Base-by-base conservation (phyloP, 1,140 invertebrate genomes). In the Dufourea novaeangliae region DNA sequence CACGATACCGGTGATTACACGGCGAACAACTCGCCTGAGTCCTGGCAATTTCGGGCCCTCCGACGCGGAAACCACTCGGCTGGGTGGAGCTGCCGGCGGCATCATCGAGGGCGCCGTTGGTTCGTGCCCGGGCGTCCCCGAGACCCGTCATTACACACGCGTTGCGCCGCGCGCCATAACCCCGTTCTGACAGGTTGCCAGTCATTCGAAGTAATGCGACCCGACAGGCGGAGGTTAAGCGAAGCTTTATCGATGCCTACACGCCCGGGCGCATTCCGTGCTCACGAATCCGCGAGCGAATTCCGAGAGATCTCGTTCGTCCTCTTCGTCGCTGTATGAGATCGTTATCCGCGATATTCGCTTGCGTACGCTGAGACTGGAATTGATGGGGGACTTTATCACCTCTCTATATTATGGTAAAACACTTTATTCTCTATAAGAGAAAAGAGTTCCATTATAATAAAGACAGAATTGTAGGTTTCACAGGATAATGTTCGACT, bases 141-240 rank as follows among this genome's bases (percentile, higher is more conserved):
- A 84, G 89, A 87, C 88, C 88, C 81, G 68, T 90, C 85, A 91
- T 91, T 90, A 91, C 72, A 71, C 80, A 78, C 80, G 80, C 86
- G 86, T 82, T 84, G n/a, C 83, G 67, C 80, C 41, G 79, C 73
- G 82, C 74, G 71, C n/a, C 74, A 70, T 80, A 79, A 76, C 67
- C 72, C 74, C 80, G 75, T 87, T 83, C 80, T 87, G 82, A 74
- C 78, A 88, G 82, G 78, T 81, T 75, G 82, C 84, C 79, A 85
- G 87, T 89, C 85, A 88, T 86, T 86, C 81, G 78, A 83, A 86
- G 85, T 84, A 85, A 85, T 80, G 78, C 73, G 75, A 32, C 73
- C 63, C 57, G 64, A 80, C 52, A 67, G 82, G 73, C 79, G 32
- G 69, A 83, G 83, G 72, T 84, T 82, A 77, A 84, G 82, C 82